Percentiles rank a stretch among this genome's conserved stretches.
phyloP scores from a whole-genome alignment of 1,140 invertebrate species.

The Drosophila sproati region DNA sequence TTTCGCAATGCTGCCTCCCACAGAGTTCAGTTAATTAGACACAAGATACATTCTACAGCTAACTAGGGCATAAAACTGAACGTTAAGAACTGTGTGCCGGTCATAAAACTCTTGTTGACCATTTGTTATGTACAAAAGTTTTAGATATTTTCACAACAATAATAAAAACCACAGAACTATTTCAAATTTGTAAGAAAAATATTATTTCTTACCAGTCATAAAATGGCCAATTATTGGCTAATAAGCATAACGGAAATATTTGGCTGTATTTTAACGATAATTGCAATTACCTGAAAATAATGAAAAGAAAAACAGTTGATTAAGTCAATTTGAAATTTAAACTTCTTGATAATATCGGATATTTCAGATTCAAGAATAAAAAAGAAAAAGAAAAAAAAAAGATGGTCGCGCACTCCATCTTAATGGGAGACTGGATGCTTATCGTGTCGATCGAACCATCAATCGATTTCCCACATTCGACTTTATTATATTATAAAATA shows the following conservation, averaged over 20 bases:
- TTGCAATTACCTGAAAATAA: conserved; percentile 13
- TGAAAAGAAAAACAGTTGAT: not conserved
- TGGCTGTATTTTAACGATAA: not conserved
- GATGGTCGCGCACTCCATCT: too few species aligned
- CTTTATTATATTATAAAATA: too few species aligned
- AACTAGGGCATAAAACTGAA: conserved; percentile 30
- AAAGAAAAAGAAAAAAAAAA: too few species aligned
- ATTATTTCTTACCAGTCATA: too few species aligned
- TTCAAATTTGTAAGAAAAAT: too few species aligned
- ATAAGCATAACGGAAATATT: too few species aligned
- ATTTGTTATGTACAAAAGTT: not conserved
- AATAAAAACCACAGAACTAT: too few species aligned
- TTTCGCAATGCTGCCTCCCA: conserved; percentile 34
- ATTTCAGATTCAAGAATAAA: not conserved
- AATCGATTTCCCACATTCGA: too few species aligned
- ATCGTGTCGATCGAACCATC: too few species aligned
- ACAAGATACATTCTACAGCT: conserved; percentile 17
- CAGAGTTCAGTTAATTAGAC: conserved; percentile 54
- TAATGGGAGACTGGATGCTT: too few species aligned
- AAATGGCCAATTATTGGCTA: too few species aligned
- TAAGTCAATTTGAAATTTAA: conserved; percentile 20
- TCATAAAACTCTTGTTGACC: conserved; percentile 9
- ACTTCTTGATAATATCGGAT: not conserved
- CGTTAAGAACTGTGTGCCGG: conserved; percentile 38
- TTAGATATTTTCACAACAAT: not conserved